Percentiles rank a stretch among this genome's conserved stretches.
These are phyloP conservation scores for Orchesella flavescens DNA, from an alignment of 2,888 invertebrate genomes.

Conservation along the genomic window DNA sequence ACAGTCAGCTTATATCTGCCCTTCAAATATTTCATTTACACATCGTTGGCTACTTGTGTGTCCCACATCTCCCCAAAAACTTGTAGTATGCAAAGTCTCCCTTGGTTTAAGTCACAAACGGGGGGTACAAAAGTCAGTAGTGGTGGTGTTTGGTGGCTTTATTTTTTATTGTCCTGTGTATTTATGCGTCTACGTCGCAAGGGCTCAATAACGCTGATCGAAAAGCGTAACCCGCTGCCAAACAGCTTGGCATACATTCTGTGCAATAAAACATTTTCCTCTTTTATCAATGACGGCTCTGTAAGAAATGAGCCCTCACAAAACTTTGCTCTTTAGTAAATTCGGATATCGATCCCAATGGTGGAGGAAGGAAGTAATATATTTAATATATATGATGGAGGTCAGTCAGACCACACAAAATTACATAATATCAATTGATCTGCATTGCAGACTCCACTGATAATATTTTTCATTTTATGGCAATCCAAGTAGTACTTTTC, in stretches of 20 bases:
- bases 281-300: conserved; percentile 44
- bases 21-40: conserved; percentile 54
- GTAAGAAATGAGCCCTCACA: conserved; percentile 40
- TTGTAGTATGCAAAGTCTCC: conserved; percentile 44
- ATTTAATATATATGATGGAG: conserved; percentile 49
- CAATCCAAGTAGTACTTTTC: not conserved
- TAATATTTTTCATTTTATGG: conserved; percentile 28
- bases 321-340: conserved; percentile 45
- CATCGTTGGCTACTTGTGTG: conserved; percentile 27
- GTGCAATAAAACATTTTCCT: conserved; percentile 62
- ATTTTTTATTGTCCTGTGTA: not conserved
- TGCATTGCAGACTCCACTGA: conserved; percentile 53
- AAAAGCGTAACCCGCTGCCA: conserved; percentile 44
- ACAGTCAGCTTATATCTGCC: not conserved
- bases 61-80: conserved; percentile 10
- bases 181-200: not conserved
- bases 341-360: conserved; percentile 58
- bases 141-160: not conserved
- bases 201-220: conserved; percentile 37
- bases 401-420: conserved; percentile 57
- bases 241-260: conserved; percentile 58
- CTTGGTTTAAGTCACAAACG: not conserved
- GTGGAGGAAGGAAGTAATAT: conserved; percentile 41
- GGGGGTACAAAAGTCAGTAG: not conserved
- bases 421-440: conserved; percentile 57